These are phyloP conservation scores for Diarsia rubi DNA, from an alignment of 2,888 invertebrate genomes.

Conservation along the genomic window DNA sequence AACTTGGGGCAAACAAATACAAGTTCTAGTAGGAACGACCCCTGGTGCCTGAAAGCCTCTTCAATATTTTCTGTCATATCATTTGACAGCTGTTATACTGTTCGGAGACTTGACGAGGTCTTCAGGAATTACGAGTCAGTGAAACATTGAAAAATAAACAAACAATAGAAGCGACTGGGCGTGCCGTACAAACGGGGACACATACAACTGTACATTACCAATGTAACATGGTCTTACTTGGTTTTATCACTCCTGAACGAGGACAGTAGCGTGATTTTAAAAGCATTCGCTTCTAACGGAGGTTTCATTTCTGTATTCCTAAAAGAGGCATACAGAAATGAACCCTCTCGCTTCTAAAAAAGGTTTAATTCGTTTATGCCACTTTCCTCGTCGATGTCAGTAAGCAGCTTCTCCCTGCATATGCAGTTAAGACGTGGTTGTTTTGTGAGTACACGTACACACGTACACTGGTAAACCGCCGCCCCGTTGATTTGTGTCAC, in stretches of 20 bases:
- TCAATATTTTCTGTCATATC: neutral
- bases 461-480: constrained; percentile 76
- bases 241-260: neutral
- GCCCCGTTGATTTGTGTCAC: constrained; percentile 78
- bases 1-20: neutral
- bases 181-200: too few species aligned
- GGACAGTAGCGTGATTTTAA: neutral
- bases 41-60: neutral
- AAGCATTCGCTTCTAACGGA: neutral
- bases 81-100: neutral
- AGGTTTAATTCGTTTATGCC: neutral
- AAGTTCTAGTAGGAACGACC: neutral
- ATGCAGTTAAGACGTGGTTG: constrained; percentile 61
- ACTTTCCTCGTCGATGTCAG: constrained; percentile 37
- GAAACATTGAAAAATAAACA: too few species aligned
- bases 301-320: neutral
- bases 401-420: constrained; percentile 29
- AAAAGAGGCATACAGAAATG: too few species aligned
- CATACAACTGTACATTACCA: too few species aligned
- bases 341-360: neutral
- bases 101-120: neutral
- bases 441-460: constrained; percentile 53
- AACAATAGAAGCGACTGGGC: neutral
- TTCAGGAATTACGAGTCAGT: too few species aligned
- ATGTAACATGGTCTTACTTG: too few species aligned